Conservation (phyloP, 2,888 invertebrate genomes). For the Liodrosophila aerea region DNA sequence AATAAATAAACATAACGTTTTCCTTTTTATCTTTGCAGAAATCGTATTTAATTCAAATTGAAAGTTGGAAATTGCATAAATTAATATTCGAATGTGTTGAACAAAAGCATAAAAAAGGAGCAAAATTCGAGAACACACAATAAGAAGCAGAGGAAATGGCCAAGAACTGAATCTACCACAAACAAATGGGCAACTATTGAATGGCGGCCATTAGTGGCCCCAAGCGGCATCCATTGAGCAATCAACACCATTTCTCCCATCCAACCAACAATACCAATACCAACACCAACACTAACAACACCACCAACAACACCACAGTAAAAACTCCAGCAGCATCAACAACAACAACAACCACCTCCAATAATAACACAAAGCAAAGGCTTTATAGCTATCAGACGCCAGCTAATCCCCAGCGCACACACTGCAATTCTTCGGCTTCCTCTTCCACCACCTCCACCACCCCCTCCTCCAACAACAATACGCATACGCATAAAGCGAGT, state of each 20-base stretch:
- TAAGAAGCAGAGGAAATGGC: slow-evolving; percentile 3
- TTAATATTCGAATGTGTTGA: slow-evolving; percentile 41
- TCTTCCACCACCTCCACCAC: slow-evolving; percentile 13
- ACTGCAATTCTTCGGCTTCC: slow-evolving; percentile 24
- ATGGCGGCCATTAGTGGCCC: slow-evolving; percentile 93
- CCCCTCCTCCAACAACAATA: slow-evolving; percentile 14
- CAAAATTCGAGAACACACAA: slow-evolving; percentile 8
- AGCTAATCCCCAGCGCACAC: slow-evolving; percentile 41
- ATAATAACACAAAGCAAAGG: slow-evolving; percentile 26
- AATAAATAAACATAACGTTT: neutral
- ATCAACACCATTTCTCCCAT: slow-evolving; percentile 72
- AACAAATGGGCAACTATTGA: slow-evolving; percentile 82
- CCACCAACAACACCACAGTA: slow-evolving; percentile 12
- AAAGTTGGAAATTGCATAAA: slow-evolving; percentile 23
- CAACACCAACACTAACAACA: slow-evolving; percentile 16
- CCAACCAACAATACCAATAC: slow-evolving; percentile 38
- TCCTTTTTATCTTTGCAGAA: slow-evolving; percentile 29
- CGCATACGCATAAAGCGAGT: slow-evolving; percentile 3
- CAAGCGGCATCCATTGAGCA: slow-evolving; percentile 86
- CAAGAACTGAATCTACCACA: slow-evolving; percentile 26
- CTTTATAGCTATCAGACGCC: slow-evolving; percentile 33
- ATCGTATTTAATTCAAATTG: slow-evolving; percentile 27
- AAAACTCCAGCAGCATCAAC: slow-evolving; percentile 20
- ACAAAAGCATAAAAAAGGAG: slow-evolving; percentile 18
- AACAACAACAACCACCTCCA: slow-evolving; percentile 23